These are phyloP conservation scores for Laticauda laticaudata DNA, from an alignment of 2,113 vertebrate genomes.

Conservation along the genomic window DNA sequence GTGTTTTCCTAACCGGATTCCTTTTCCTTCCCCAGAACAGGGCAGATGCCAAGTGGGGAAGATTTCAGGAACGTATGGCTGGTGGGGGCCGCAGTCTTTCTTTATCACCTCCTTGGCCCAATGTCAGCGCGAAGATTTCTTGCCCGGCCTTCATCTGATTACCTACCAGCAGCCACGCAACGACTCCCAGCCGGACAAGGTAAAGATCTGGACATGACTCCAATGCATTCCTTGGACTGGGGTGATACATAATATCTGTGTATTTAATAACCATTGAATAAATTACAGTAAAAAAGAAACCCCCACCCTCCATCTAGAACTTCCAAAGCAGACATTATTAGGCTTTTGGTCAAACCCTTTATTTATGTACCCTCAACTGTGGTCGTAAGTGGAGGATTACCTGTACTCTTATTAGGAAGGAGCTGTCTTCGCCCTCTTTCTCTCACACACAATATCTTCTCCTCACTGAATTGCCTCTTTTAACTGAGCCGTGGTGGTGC, in stretches of 20 bases:
- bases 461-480: too few species aligned
- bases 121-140: slow-evolving; percentile 86
- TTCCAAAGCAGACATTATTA: too few species aligned
- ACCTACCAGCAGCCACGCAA: slow-evolving; percentile 92
- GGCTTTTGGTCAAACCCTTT: too few species aligned
- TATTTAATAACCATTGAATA: neutral
- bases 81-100: slow-evolving; percentile 88
- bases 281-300: neutral
- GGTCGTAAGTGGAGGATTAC: too few species aligned
- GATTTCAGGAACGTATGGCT: slow-evolving; percentile 89
- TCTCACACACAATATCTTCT: too few species aligned
- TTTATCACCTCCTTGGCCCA: slow-evolving; percentile 86
- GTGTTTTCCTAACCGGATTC: neutral
- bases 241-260: too few species aligned
- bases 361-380: too few species aligned
- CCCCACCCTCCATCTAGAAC: too few species aligned
- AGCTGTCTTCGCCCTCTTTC: too few species aligned
- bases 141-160: slow-evolving; percentile 90
- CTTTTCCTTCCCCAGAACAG: slow-evolving; percentile 72
- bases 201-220: slow-evolving; percentile 35
- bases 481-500: too few species aligned
- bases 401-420: too few species aligned
- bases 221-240: neutral
- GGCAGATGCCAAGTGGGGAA: slow-evolving; percentile 87
- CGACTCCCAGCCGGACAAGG: slow-evolving; percentile 90